Base-by-base conservation (phyloP, 2,113 vertebrate species). In the Gnathochromis pfefferi region DNA sequence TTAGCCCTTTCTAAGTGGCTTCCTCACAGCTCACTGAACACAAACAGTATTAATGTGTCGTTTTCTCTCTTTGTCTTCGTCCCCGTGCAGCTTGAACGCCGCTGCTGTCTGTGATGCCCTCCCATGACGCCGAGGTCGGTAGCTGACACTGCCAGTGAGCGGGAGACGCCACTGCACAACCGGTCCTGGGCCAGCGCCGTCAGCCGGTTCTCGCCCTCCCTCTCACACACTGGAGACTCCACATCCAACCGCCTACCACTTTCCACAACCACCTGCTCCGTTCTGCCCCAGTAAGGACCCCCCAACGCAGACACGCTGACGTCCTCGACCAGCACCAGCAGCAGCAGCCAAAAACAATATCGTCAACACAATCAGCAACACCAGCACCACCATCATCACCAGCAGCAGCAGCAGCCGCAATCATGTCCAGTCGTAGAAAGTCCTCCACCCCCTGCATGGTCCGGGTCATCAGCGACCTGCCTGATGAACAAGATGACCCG, bases 341-440 rank as follows among this genome's bases (percentile, higher is more conserved):
- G 58, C 86, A 90, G 40, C 90, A 89, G 82, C 88, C 87, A 88
- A 91, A 92, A 84, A 89, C 85, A 35, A 75, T 51, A 80, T 88
- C 31, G 21, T 83, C 88, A 87, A 63, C 26, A 31, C 89, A 89
- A 88, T 80, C 93, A 85, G 85, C 91, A 94, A 55, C 94, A 94
- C 92, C 94, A 94, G 91, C 93, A 91, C 55, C 82, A 31, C 47
- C 26, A 49, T 35, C 16, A 58, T 21, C 40, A 68, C 80, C 89
- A 85, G 60, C 89, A 88, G 51, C 83, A 84, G 79, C 83, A 85
- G 68, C 28, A 33, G 58, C 55, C 73, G 31, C 45, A 81, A 82
- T 83, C 88, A 99, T 99, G 98, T 98, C 98, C 35, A 98, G 97
- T 93, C 98, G 98, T 89, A 97, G 98, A 33, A 99, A 99, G 91